These are phyloP conservation scores for Collichthys lucidus DNA, from an alignment of 2,113 vertebrate genomes.

Conservation along the genomic window DNA sequence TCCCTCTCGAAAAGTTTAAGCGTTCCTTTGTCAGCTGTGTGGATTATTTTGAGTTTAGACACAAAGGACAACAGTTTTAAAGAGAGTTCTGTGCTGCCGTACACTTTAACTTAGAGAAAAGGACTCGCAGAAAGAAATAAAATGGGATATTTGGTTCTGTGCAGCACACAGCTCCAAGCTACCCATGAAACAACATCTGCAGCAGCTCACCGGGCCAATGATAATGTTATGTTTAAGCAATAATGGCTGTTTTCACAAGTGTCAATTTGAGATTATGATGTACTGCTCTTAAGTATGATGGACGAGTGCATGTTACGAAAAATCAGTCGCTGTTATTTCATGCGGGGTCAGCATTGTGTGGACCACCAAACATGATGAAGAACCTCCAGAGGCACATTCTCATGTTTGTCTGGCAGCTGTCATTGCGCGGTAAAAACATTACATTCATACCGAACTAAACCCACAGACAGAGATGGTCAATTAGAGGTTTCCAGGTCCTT, in stretches of 20 bases:
- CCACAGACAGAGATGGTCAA: slow-evolving; percentile 49
- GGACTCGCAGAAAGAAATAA: slow-evolving; percentile 19
- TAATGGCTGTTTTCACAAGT: slow-evolving; percentile 63
- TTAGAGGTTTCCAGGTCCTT: slow-evolving; percentile 55
- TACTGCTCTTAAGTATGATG: slow-evolving; percentile 33
- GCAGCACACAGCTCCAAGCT: slow-evolving; percentile 31
- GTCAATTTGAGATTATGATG: slow-evolving; percentile 62
- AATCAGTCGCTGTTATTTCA: slow-evolving; percentile 46
- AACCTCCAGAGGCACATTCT: slow-evolving; percentile 13
- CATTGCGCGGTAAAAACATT: slow-evolving; percentile 41
- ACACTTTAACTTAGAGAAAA: not conserved
- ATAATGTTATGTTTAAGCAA: slow-evolving; percentile 67
- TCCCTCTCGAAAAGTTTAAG: not conserved
- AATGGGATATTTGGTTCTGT: slow-evolving; percentile 16
- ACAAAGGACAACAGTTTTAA: slow-evolving; percentile 16
- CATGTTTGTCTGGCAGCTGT: slow-evolving; percentile 50
- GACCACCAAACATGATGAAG: slow-evolving; percentile 48
- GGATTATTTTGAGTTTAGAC: slow-evolving; percentile 9
- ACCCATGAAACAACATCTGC: slow-evolving; percentile 60
- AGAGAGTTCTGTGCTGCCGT: slow-evolving; percentile 2
- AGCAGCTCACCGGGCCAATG: slow-evolving; percentile 57
- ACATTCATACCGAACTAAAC: slow-evolving; percentile 48
- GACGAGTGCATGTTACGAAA: slow-evolving; percentile 39
- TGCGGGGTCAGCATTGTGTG: slow-evolving; percentile 33
- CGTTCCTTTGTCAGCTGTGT: not conserved